Evolutionary conservation across 2,113 vertebrate genomes (phyloP).

Genomic region (Tetrao urogallus): DNA sequence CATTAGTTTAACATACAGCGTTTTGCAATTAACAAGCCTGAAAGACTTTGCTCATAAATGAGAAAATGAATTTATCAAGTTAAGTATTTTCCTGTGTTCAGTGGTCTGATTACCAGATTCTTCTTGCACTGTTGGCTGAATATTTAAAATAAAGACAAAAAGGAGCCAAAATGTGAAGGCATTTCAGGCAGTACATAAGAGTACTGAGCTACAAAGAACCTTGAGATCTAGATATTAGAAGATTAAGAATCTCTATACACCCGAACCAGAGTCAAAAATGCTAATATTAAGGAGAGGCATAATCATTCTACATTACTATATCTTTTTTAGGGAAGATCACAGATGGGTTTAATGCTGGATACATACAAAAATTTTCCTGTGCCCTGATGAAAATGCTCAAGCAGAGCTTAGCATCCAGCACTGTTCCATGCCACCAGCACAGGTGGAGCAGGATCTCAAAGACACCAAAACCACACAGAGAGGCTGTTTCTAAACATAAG

Average conservation of each 20-base stretch:
- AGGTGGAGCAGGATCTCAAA: accelerated
- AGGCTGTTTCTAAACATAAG: neutral
- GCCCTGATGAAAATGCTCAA: neutral
- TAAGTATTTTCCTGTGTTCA: neutral
- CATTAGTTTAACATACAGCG: neutral
- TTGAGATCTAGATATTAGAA: neutral
- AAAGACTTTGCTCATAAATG: neutral
- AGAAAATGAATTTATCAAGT: neutral
- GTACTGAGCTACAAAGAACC: neutral
- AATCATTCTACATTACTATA: accelerated
- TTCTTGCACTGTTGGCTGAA: neutral
- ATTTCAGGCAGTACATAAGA: neutral
- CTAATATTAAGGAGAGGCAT: neutral
- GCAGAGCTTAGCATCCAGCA: neutral
- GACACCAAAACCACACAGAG: neutral
- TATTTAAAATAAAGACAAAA: neutral
- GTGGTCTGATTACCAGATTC: neutral
- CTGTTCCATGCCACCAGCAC: accelerated
- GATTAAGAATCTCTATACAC: neutral
- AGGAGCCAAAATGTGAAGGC: neutral
- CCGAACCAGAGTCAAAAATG: neutral
- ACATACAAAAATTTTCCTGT: neutral
- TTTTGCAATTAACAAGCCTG: neutral
- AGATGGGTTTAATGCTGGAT: neutral
- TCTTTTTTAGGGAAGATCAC: neutral